These are phyloP conservation scores for Hyles lineata DNA, from an alignment of 2,888 invertebrate species.

Conservation along the genomic window DNA sequence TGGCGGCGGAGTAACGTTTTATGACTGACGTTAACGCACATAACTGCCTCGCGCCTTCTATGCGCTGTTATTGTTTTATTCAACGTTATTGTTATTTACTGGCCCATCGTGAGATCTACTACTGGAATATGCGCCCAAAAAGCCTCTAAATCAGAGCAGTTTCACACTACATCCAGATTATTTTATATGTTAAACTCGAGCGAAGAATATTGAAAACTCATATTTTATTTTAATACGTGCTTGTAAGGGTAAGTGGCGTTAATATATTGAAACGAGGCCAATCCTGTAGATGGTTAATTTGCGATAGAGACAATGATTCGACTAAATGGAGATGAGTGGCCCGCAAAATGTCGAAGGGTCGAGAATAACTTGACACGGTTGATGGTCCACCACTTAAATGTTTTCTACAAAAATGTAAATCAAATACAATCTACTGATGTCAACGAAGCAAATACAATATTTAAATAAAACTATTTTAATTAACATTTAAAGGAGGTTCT, in stretches of 20 bases:
- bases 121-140: conserved; percentile 2
- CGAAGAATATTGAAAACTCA: neutral
- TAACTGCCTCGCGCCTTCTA: conserved; percentile 48
- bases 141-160: conserved; percentile 7
- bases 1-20: conserved; percentile 56
- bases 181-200: neutral
- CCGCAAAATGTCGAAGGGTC: conserved; percentile 46
- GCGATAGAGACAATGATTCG: conserved; percentile 59
- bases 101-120: conserved; percentile 22
- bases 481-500: too few species aligned
- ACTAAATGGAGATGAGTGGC: conserved; percentile 54
- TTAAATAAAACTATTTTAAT: neutral
- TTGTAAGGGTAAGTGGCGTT: conserved; percentile 17
- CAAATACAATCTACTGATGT: neutral
- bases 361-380: conserved; percentile 28
- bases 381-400: conserved; percentile 29
- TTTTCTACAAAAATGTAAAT: conserved; percentile 26
- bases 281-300: conserved; percentile 57
- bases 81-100: conserved; percentile 33
- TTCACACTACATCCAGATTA: neutral
- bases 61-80: conserved; percentile 41
- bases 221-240: conserved; percentile 26
- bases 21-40: conserved; percentile 50
- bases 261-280: conserved; percentile 23
- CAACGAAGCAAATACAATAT: neutral